A percentile compares a stretch with the other conserved stretches of the same genome.
Evolutionary conservation across 1,140 invertebrate genomes (phyloP).

Genomic region (Orussus abietinus): DNA sequence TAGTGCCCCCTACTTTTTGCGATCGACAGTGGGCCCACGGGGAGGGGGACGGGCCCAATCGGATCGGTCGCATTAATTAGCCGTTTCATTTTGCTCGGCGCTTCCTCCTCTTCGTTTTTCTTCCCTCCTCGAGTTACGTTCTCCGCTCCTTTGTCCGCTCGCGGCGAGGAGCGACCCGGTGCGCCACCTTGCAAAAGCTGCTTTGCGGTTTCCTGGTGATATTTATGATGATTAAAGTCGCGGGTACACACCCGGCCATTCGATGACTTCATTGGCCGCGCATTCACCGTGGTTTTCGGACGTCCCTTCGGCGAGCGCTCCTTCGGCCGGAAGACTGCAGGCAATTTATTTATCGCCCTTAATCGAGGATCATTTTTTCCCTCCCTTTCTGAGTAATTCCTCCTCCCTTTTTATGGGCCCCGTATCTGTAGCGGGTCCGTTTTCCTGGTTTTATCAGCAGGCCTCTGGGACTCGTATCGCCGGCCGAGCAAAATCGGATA

Average conservation of each 20-base stretch:
- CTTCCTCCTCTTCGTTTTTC: slow-evolving; percentile 9
- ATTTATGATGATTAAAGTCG: slow-evolving; percentile 54
- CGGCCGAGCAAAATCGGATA: slow-evolving; percentile 11
- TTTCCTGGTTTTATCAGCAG: too few relatives aligned
- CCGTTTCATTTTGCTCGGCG: slow-evolving; percentile 8
- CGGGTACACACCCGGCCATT: slow-evolving; percentile 28
- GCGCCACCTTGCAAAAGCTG: slow-evolving; percentile 15
- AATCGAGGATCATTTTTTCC: too few relatives aligned
- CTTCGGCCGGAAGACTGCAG: slow-evolving; percentile 20
- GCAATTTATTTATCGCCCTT: too few relatives aligned
- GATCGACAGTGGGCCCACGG: too few relatives aligned
- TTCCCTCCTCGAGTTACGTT: slow-evolving; percentile 10
- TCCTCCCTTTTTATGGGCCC: too few relatives aligned
- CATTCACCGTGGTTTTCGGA: slow-evolving; percentile 36
- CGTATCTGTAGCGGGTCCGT: neutral
- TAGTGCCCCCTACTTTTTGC: too few relatives aligned
- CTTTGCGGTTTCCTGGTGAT: slow-evolving; percentile 48
- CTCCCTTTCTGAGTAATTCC: too few relatives aligned
- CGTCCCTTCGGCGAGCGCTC: slow-evolving; percentile 17
- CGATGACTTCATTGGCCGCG: slow-evolving; percentile 45
- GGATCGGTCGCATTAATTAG: slow-evolving; percentile 16
- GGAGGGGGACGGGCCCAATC: too few relatives aligned
- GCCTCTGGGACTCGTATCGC: slow-evolving; percentile 2
- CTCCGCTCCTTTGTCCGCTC: too few relatives aligned
- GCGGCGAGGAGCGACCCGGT: slow-evolving; percentile 1